phyloP scores from a whole-genome alignment of 1,140 invertebrate species.

The Solenopsis invicta region DNA sequence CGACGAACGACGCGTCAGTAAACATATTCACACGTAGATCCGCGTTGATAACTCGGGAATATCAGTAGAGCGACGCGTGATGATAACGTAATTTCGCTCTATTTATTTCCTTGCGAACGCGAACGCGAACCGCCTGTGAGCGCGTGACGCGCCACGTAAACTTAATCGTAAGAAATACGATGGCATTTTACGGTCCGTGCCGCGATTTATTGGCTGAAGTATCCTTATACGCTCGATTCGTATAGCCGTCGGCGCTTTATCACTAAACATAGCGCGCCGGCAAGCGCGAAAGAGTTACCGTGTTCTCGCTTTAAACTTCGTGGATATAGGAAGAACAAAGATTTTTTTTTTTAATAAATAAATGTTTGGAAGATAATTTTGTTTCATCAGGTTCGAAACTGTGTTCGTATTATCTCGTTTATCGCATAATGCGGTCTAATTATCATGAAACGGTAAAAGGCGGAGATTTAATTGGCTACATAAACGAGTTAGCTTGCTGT shows the following conservation, averaged over 20 bases:
- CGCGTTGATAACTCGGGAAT: not conserved
- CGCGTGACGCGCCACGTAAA: not conserved
- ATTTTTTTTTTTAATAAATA: not conserved
- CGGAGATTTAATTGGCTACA: not conserved
- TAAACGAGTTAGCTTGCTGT: not conserved
- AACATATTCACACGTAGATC: not conserved
- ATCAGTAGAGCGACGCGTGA: not conserved
- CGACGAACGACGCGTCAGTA: not conserved
- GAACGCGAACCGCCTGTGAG: too few species aligned
- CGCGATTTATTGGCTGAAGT: slow-evolving; percentile 30
- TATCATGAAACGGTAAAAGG: not conserved
- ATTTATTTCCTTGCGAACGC: not conserved
- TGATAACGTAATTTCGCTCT: not conserved
- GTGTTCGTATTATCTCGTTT: not conserved
- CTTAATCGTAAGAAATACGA: slow-evolving; percentile 40
- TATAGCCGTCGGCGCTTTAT: slow-evolving; percentile 20
- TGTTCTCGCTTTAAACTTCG: not conserved
- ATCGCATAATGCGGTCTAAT: not conserved
- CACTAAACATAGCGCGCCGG: slow-evolving; percentile 17
- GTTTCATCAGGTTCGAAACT: too few species aligned
- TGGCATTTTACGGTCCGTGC: slow-evolving; percentile 26
- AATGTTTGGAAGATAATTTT: not conserved
- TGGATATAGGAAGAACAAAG: not conserved
- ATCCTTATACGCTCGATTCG: slow-evolving; percentile 29
- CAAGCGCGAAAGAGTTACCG: slow-evolving; percentile 8